These are phyloP conservation scores for Platypus cylindrus DNA, from an alignment of 2,888 invertebrate species.

Conservation along the genomic window DNA sequence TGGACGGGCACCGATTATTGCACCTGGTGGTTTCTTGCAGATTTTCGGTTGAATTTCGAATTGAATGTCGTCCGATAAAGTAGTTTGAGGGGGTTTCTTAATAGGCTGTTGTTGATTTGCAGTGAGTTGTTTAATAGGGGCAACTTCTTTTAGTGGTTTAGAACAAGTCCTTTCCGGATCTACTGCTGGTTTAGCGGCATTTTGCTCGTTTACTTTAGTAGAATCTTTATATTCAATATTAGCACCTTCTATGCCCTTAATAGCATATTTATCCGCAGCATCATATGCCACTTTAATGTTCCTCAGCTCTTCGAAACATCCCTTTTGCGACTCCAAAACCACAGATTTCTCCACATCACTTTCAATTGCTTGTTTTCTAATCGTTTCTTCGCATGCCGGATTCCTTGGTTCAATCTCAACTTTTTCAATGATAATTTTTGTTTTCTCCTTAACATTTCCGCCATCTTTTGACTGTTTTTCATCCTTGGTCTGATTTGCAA, in stretches of 20 bases:
- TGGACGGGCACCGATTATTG: slow-evolving; percentile 33
- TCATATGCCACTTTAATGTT: slow-evolving; percentile 27
- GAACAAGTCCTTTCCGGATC: too few relatives aligned
- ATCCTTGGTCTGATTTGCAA: slow-evolving; percentile 2
- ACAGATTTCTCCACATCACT: slow-evolving; percentile 24
- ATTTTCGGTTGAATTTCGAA: slow-evolving; percentile 20
- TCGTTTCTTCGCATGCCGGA: slow-evolving; percentile 23
- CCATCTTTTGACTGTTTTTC: slow-evolving; percentile 3
- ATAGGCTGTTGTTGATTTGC: not conserved
- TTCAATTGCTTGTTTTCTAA: slow-evolving; percentile 21
- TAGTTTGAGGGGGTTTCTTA: not conserved
- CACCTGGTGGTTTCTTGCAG: slow-evolving; percentile 32
- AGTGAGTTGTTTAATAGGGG: not conserved
- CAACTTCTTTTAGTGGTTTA: not conserved
- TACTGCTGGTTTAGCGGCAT: not conserved
- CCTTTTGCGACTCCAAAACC: slow-evolving; percentile 25
- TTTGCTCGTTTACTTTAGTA: slow-evolving; percentile 14
- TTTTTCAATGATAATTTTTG: slow-evolving; percentile 19
- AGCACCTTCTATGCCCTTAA: slow-evolving; percentile 12
- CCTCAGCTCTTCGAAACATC: slow-evolving; percentile 28
- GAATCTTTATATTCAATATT: slow-evolving; percentile 15
- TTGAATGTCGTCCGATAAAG: slow-evolving; percentile 15
- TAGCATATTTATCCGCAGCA: slow-evolving; percentile 17
- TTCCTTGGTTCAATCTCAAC: slow-evolving; percentile 18
- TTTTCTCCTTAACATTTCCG: slow-evolving; percentile 7